phyloP scores from a whole-genome alignment of 1,140 invertebrate species.

The Procambarus virginalis region DNA sequence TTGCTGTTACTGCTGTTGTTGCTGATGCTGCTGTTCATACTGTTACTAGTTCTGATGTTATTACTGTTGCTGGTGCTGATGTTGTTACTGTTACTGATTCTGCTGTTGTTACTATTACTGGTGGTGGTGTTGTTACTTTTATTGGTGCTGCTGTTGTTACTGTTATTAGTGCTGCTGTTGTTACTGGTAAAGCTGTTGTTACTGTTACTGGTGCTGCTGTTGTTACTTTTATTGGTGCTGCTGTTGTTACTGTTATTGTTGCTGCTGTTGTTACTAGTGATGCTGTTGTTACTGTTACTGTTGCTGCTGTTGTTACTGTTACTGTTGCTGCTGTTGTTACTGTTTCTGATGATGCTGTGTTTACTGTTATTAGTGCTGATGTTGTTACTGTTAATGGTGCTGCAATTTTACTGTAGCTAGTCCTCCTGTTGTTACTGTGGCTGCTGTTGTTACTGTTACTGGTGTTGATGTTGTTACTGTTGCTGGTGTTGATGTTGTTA shows the following conservation, averaged over 20 bases:
- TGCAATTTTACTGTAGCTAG: too few relatives aligned
- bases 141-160: not conserved
- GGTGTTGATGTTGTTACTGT: not conserved
- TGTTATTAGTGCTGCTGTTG: not conserved
- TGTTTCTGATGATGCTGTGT: too few relatives aligned
- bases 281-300: not conserved
- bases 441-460: not conserved
- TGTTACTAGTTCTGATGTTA: not conserved
- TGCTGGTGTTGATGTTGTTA: not conserved
- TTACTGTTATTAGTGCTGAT: too few relatives aligned
- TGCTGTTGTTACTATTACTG: not conserved
- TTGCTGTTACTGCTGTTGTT: too few relatives aligned
- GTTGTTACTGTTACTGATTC: not conserved
- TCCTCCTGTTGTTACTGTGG: not conserved
- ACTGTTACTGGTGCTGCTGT: not conserved
- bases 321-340: too few relatives aligned
- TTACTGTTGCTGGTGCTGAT: not conserved
- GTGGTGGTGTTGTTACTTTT: not conserved
- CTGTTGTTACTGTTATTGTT: not conserved
- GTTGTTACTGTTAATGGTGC: too few relatives aligned
- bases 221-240: not conserved
- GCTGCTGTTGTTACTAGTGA: too few relatives aligned
- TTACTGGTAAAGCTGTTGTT: not conserved
- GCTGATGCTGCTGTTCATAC: not conserved
- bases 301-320: too few relatives aligned